Evolutionary conservation across 2,113 vertebrate genomes (phyloP).

Genomic region (Fukomys damarensis): DNA sequence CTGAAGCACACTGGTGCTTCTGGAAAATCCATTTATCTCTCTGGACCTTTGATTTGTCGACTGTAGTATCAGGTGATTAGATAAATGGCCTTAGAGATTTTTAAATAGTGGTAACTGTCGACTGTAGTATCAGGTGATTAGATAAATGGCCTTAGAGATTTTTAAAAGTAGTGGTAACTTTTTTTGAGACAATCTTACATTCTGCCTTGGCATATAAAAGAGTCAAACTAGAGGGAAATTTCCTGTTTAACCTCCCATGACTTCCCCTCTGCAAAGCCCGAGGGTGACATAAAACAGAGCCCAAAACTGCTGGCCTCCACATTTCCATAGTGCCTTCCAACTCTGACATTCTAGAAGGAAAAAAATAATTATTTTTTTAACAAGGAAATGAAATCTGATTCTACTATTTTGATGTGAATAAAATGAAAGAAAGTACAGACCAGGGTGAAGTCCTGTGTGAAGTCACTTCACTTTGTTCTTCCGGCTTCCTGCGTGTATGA

Average conservation of each 20-base stretch:
- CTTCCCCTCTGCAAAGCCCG: neutral
- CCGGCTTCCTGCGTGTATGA: neutral
- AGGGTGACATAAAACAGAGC: fast-evolving
- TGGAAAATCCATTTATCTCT: neutral
- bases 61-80: neutral
- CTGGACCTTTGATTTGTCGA: neutral
- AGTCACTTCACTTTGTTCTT: neutral
- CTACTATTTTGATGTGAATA: neutral
- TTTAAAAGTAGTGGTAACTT: neutral
- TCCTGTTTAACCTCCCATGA: neutral
- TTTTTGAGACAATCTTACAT: neutral
- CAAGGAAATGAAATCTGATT: neutral
- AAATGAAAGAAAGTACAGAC: neutral
- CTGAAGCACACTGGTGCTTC: neutral
- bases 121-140: neutral
- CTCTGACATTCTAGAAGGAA: neutral
- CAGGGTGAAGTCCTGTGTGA: no score
- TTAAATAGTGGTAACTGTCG: no score
- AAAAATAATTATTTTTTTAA: neutral
- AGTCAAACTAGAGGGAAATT: neutral
- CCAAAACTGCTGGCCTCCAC: neutral
- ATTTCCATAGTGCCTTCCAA: neutral
- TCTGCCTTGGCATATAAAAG: neutral
- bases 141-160: neutral
- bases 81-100: no score